These are phyloP conservation scores for Meloidogyne hapla DNA, from an alignment of 1,140 invertebrate species.

Conservation along the genomic window DNA sequence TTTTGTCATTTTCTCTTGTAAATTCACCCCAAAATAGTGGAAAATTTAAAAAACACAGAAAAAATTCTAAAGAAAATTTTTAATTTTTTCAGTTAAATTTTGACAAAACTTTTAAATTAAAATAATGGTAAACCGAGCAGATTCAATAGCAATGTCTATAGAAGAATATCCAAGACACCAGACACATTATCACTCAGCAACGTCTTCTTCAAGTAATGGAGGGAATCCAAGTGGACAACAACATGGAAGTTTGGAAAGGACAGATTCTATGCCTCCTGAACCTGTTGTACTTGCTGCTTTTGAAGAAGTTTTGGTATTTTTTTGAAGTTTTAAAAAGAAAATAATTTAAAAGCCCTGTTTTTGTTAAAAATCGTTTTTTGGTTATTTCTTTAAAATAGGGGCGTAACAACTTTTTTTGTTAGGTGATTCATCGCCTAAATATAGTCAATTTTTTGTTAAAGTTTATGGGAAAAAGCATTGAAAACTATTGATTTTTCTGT, in stretches of 20 bases:
- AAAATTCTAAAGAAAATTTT: not conserved
- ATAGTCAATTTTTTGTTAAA: slow-evolving; percentile 11
- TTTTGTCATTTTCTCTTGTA: not conserved
- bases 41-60: too few species aligned
- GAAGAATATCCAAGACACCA: not conserved
- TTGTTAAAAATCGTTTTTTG: not conserved
- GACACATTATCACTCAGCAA: not conserved
- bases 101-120: not conserved
- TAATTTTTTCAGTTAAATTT: not conserved
- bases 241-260: not conserved
- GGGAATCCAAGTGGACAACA: not conserved
- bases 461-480: slow-evolving; percentile 14
- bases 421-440: slow-evolving; percentile 10
- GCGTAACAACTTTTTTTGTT: slow-evolving; percentile 25
- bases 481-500: too few species aligned
- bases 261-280: slow-evolving; percentile 28
- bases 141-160: not conserved
- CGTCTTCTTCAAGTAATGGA: not conserved
- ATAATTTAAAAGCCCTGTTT: not conserved
- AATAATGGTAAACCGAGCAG: not conserved
- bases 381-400: not conserved
- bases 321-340: not conserved
- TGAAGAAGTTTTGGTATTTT: slow-evolving; percentile 57
- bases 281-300: slow-evolving; percentile 48
- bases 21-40: too few species aligned